phyloP scores from a whole-genome alignment of 2,797 vertebrate genomes.

The Esox lucius region DNA sequence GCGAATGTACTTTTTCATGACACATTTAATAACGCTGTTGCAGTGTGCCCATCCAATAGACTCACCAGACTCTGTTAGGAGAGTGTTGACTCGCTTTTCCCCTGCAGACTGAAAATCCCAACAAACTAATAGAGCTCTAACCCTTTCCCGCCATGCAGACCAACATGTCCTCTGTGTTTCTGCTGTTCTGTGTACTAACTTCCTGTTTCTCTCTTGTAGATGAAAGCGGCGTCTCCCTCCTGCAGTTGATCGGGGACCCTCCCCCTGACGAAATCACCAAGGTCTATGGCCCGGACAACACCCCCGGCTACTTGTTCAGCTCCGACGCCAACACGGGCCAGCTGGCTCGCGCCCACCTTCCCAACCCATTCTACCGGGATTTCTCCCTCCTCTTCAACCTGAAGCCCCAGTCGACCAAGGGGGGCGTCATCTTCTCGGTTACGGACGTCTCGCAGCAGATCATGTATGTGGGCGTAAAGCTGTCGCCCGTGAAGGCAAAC shows the following conservation, averaged over 20 bases:
- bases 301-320: slow-evolving; percentile 72
- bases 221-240: slow-evolving; percentile 77
- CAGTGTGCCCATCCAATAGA: not conserved
- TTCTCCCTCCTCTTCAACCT: slow-evolving; percentile 88
- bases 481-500: slow-evolving; percentile 64
- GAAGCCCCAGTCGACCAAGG: slow-evolving; percentile 68
- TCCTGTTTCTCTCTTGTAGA: slow-evolving; percentile 44
- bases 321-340: slow-evolving; percentile 67
- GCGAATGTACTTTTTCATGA: not conserved
- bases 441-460: slow-evolving; percentile 77
- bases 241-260: slow-evolving; percentile 84
- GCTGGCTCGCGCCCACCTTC: slow-evolving; percentile 78
- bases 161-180: not conserved
- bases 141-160: slow-evolving; percentile 48
- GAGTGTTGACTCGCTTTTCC: slow-evolving; percentile 9
- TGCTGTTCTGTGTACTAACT: not conserved
- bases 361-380: slow-evolving; percentile 82
- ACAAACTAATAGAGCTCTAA: slow-evolving; percentile 45
- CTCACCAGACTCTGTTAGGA: not conserved
- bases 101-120: slow-evolving; percentile 25
- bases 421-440: slow-evolving; percentile 84
- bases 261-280: slow-evolving; percentile 64
- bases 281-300: slow-evolving; percentile 65
- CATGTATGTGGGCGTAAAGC: slow-evolving; percentile 85
- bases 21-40: not conserved